Evolutionary conservation across 2,888 invertebrate species (phyloP).

Genomic region (Cordilura impudica): DNA sequence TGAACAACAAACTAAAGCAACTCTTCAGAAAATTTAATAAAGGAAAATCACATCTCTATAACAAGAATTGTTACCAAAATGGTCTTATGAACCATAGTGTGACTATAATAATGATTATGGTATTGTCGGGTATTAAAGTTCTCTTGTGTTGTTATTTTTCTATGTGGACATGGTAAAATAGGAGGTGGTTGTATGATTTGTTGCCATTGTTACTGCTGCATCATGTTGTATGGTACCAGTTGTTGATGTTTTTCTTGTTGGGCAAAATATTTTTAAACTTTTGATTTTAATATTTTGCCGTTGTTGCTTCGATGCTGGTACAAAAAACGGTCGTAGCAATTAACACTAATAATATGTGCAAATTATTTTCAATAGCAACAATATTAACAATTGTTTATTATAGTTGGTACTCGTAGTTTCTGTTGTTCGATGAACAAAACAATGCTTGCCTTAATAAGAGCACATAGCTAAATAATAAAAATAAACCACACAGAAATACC

Average conservation of each 20-base stretch:
- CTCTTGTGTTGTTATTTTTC: constrained; percentile 15
- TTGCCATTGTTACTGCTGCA: neutral
- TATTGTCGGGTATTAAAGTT: neutral
- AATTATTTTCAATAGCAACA: constrained; percentile 35
- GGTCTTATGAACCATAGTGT: no score
- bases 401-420: neutral
- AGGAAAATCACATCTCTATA: no score
- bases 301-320: neutral
- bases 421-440: neutral
- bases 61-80: no score
- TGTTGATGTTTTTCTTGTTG: neutral
- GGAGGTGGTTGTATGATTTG: neutral
- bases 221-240: neutral
- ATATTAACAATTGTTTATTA: neutral
- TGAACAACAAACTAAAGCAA: no score
- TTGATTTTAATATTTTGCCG: neutral
- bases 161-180: neutral
- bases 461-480: neutral
- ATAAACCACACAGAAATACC: constrained; percentile 7
- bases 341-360: constrained; percentile 35
- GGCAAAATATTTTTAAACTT: neutral
- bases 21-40: no score
- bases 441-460: neutral
- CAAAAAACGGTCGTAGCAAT: constrained; percentile 6
- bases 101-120: no score